Percentiles rank a stretch among this genome's conserved stretches.
Evolutionary conservation across 2,888 invertebrate genomes (phyloP).

Genomic region (Ophonus ardosiacus): DNA sequence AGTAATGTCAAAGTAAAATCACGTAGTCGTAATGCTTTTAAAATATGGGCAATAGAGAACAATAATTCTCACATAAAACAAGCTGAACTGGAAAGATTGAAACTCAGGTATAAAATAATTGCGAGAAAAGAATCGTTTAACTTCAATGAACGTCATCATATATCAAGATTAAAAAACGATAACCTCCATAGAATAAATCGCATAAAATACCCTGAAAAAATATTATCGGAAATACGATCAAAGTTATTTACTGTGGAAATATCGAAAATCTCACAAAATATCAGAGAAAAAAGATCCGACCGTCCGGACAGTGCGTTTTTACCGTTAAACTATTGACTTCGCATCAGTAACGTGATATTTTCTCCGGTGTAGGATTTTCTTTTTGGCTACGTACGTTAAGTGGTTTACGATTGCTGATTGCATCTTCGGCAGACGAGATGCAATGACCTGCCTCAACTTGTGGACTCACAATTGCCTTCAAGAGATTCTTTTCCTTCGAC

Average conservation of each 20-base stretch:
- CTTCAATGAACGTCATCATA: slow-evolving; percentile 57
- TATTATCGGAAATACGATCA: slow-evolving; percentile 53
- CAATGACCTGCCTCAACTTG: slow-evolving; percentile 54
- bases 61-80: not conserved
- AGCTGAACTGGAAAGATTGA: not conserved
- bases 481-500: slow-evolving; percentile 8
- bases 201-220: slow-evolving; percentile 43
- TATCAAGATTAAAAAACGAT: slow-evolving; percentile 61
- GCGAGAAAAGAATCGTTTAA: slow-evolving; percentile 50
- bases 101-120: slow-evolving; percentile 47
- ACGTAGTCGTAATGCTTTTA: not conserved
- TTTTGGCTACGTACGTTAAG: slow-evolving; percentile 57
- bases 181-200: slow-evolving; percentile 36
- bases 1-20: no score
- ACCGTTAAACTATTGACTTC: slow-evolving; percentile 61
- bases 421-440: slow-evolving; percentile 42
- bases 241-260: slow-evolving; percentile 54
- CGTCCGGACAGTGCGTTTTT: slow-evolving; percentile 35
- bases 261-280: slow-evolving; percentile 52
- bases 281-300: slow-evolving; percentile 34
- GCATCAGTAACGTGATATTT: slow-evolving; percentile 62
- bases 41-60: not conserved
- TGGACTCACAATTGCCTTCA: slow-evolving; percentile 49
- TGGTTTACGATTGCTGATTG: slow-evolving; percentile 62
- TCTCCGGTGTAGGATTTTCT: slow-evolving; percentile 54